These are phyloP conservation scores for Euura saliciscinereae DNA, from an alignment of 1,140 invertebrate species.

Conservation along the genomic window DNA sequence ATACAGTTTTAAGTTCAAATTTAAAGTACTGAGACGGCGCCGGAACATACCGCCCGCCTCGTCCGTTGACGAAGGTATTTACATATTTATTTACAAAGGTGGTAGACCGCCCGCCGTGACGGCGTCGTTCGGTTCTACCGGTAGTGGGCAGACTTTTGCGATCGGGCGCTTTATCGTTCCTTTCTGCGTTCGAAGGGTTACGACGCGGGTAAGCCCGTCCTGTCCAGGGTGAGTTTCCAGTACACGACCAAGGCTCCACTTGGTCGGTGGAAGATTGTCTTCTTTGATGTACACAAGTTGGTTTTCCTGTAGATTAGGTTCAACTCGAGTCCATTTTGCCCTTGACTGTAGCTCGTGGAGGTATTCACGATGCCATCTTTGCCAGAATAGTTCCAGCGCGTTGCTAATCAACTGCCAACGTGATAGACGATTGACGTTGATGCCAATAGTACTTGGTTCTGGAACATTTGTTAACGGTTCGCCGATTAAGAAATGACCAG, in stretches of 20 bases:
- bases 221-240: slow-evolving; percentile 19
- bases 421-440: slow-evolving; percentile 18
- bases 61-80: no score
- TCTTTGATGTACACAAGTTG: slow-evolving; percentile 20
- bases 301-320: slow-evolving; percentile 9
- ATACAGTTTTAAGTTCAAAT: no score
- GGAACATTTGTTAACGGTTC: slow-evolving; percentile 17
- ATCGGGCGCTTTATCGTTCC: not conserved
- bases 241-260: slow-evolving; percentile 20
- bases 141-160: no score
- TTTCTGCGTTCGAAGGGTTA: slow-evolving; percentile 9
- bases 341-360: slow-evolving; percentile 23
- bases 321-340: slow-evolving; percentile 19
- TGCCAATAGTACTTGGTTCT: slow-evolving; percentile 16
- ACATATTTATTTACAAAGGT: no score
- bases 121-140: no score
- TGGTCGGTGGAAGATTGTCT: slow-evolving; percentile 14
- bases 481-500: slow-evolving; percentile 24
- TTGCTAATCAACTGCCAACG: slow-evolving; percentile 32
- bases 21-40: no score
- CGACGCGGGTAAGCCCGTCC: slow-evolving; percentile 14
- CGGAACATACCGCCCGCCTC: no score
- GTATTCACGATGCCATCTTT: slow-evolving; percentile 33
- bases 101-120: no score
- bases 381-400: slow-evolving; percentile 32